A percentile compares a stretch with the other conserved stretches of the same genome.
phyloP scores from a whole-genome alignment of 2,113 vertebrate species.

The Charina bottae region DNA sequence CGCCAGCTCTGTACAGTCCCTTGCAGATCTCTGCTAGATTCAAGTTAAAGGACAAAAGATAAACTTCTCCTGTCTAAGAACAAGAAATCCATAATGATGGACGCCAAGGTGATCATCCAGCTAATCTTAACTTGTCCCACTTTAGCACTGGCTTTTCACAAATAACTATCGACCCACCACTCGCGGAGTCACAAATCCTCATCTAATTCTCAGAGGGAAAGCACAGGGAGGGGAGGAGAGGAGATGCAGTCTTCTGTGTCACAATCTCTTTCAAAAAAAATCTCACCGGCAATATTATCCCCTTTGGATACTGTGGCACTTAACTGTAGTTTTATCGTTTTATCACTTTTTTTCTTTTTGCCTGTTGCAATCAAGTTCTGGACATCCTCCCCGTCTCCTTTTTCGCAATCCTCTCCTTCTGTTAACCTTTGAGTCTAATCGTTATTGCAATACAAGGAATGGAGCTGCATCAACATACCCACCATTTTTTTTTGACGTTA shows the following conservation, averaged over 20 bases:
- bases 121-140: constrained; percentile 49
- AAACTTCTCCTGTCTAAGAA: constrained; percentile 53
- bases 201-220: constrained; percentile 34
- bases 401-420: constrained; percentile 1
- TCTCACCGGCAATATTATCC: neutral
- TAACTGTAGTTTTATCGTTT: neutral
- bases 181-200: constrained; percentile 46
- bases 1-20: fast-evolving
- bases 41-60: constrained; percentile 37
- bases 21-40: constrained; percentile 24
- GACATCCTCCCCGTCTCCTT: neutral
- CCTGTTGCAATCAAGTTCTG: neutral
- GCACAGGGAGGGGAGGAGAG: neutral
- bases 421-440: neutral
- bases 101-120: constrained; percentile 27
- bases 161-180: constrained; percentile 44
- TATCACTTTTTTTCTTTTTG: neutral
- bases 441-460: neutral
- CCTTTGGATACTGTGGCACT: neutral
- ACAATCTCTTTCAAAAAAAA: neutral
- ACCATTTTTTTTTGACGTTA: too few species aligned
- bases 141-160: constrained; percentile 49
- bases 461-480: neutral
- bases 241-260: neutral
- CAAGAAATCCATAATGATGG: constrained; percentile 26